phyloP scores from a whole-genome alignment of 2,888 invertebrate genomes.

The Trypoxylon attenuatum region DNA sequence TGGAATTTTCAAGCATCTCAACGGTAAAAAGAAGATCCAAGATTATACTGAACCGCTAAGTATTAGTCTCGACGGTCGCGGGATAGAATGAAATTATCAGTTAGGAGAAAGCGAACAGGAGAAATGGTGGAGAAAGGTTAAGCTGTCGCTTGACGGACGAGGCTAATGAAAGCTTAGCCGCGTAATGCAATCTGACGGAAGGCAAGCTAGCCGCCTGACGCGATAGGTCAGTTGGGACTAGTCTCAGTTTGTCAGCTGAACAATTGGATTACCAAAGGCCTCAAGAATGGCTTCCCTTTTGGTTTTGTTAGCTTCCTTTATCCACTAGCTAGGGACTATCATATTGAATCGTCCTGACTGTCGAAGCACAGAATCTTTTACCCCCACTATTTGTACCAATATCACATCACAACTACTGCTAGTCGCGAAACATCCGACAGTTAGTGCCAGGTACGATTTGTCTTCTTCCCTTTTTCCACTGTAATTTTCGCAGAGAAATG shows the following conservation, averaged over 20 bases:
- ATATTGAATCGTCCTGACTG: conserved; percentile 29
- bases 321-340: conserved; percentile 32
- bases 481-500: conserved; percentile 19
- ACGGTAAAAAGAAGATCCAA: background rate
- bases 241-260: conserved; percentile 48
- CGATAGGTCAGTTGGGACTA: conserved; percentile 62
- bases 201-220: conserved; percentile 59
- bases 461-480: conserved; percentile 18
- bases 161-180: conserved; percentile 67
- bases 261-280: conserved; percentile 61
- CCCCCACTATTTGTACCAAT: background rate
- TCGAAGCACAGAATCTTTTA: conserved; percentile 49
- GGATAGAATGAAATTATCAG: conserved; percentile 54
- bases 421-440: conserved; percentile 26
- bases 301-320: conserved; percentile 39
- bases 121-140: conserved; percentile 58
- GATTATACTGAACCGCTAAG: conserved; percentile 2
- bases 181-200: conserved; percentile 66
- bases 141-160: conserved; percentile 64
- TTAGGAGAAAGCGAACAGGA: conserved; percentile 39
- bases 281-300: conserved; percentile 49
- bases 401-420: background rate
- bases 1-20: background rate
- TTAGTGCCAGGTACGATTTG: conserved; percentile 48
- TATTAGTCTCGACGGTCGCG: conserved; percentile 20